Evolutionary conservation across 2,888 invertebrate genomes (phyloP).

Genomic region (Synergus laeviventris): DNA sequence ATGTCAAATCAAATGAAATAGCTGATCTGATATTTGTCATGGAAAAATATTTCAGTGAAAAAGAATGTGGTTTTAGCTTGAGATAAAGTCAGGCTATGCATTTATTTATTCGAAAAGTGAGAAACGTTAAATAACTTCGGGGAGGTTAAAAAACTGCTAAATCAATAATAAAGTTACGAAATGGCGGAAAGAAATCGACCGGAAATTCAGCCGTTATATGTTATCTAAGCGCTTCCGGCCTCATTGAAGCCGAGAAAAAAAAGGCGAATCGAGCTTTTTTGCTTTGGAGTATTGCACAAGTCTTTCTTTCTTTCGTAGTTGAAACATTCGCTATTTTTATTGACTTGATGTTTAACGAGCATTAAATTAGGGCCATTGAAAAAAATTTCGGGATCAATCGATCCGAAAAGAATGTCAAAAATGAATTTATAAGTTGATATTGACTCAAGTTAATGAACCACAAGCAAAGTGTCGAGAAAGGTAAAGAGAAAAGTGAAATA

Average conservation of each 20-base stretch:
- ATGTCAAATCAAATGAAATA: slow-evolving; percentile 38
- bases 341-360: slow-evolving; percentile 20
- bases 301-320: background rate
- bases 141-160: background rate
- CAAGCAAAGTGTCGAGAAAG: background rate
- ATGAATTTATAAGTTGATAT: slow-evolving; percentile 7
- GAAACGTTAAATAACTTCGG: background rate
- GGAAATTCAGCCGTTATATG: slow-evolving; percentile 34
- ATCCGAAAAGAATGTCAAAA: background rate
- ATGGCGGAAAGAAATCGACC: slow-evolving; percentile 22
- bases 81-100: slow-evolving; percentile 9
- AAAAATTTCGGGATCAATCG: background rate
- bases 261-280: background rate
- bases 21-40: slow-evolving; percentile 28
- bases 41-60: slow-evolving; percentile 27
- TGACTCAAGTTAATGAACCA: slow-evolving; percentile 18
- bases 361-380: slow-evolving; percentile 8
- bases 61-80: slow-evolving; percentile 18
- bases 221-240: slow-evolving; percentile 35
- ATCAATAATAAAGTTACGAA: slow-evolving; percentile 29
- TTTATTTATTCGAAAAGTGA: slow-evolving; percentile 6
- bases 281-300: background rate
- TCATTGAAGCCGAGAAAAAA: slow-evolving; percentile 30
- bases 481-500: slow-evolving; percentile 23
- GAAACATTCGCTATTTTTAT: background rate